These are phyloP conservation scores for Apomyelois bistriatella DNA, from an alignment of 2,888 invertebrate genomes.

Conservation along the genomic window DNA sequence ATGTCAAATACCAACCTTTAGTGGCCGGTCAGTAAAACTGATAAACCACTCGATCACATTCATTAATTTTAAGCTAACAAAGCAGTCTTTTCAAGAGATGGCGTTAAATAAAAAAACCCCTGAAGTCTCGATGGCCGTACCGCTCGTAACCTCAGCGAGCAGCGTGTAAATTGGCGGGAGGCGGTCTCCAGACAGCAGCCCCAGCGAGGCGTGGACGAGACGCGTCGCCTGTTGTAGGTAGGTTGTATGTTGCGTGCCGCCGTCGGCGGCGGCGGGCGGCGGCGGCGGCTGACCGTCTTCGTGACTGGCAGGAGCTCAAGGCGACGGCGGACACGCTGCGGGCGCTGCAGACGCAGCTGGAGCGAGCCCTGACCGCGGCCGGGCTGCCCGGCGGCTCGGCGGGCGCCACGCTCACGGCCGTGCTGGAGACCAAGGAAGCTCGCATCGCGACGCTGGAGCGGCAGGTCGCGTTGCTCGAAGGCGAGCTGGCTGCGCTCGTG, in stretches of 20 bases:
- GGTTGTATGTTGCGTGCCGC: constrained; percentile 48
- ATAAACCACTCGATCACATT: constrained; percentile 1
- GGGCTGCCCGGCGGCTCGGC: constrained; percentile 78
- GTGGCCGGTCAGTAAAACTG: constrained; percentile 8
- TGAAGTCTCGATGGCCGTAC: constrained; percentile 12
- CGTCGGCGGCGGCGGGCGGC: constrained; percentile 54
- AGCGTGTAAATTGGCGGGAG: constrained; percentile 22
- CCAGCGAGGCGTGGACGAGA: constrained; percentile 45
- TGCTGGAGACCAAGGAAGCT: constrained; percentile 92
- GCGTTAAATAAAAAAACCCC: constrained; percentile 3
- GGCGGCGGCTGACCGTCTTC: constrained; percentile 63
- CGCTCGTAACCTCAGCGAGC: constrained; percentile 9
- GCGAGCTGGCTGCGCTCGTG: constrained; percentile 82
- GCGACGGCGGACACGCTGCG: constrained; percentile 91
- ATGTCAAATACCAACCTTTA: background rate
- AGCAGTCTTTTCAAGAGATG: constrained; percentile 8
- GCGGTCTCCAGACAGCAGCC: constrained; percentile 32
- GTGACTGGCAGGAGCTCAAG: constrained; percentile 87
- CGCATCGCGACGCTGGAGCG: constrained; percentile 93
- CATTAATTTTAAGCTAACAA: constrained; percentile 12
- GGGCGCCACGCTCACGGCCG: constrained; percentile 86
- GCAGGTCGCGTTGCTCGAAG: constrained; percentile 89
- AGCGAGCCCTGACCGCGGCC: constrained; percentile 84
- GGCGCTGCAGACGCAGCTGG: constrained; percentile 89
- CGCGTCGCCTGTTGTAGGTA: constrained; percentile 48